Conservation (phyloP, 2,113 vertebrate genomes). For the Rhodinocichla rosea region DNA sequence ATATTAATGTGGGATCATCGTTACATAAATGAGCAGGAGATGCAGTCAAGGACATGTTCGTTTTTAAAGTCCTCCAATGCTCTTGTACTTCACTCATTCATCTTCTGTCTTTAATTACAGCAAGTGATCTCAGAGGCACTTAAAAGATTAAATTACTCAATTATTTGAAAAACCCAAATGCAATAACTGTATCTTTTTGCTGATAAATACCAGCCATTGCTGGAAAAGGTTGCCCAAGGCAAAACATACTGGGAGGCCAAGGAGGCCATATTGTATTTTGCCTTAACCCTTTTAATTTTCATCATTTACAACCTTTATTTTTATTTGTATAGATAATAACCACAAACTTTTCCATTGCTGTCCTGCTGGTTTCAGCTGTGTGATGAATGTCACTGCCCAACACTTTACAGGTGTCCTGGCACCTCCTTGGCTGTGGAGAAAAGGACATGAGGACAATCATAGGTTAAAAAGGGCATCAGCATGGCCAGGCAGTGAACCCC, state of each 20-base stretch:
- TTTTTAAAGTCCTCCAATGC: slow-evolving; percentile 23
- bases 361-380: neutral
- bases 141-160: slow-evolving; percentile 65
- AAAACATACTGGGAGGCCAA: neutral
- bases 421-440: neutral
- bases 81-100: slow-evolving; percentile 28
- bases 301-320: neutral
- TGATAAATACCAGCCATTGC: slow-evolving; percentile 47
- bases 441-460: neutral
- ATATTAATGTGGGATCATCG: slow-evolving; percentile 4
- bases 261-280: neutral
- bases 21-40: slow-evolving; percentile 29
- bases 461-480: neutral
- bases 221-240: slow-evolving; percentile 6
- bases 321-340: neutral
- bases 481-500: neutral
- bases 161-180: slow-evolving; percentile 45
- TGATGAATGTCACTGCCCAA: neutral
- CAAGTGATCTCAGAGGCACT: slow-evolving; percentile 53
- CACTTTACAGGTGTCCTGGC: neutral
- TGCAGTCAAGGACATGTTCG: slow-evolving; percentile 21
- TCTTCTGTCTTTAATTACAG: slow-evolving; percentile 65
- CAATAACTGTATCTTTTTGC: slow-evolving; percentile 41
- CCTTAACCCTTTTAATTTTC: neutral
- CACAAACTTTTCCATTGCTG: neutral